These are phyloP conservation scores for Linurgus olivaceus DNA, from an alignment of 2,797 vertebrate species.

Conservation along the genomic window DNA sequence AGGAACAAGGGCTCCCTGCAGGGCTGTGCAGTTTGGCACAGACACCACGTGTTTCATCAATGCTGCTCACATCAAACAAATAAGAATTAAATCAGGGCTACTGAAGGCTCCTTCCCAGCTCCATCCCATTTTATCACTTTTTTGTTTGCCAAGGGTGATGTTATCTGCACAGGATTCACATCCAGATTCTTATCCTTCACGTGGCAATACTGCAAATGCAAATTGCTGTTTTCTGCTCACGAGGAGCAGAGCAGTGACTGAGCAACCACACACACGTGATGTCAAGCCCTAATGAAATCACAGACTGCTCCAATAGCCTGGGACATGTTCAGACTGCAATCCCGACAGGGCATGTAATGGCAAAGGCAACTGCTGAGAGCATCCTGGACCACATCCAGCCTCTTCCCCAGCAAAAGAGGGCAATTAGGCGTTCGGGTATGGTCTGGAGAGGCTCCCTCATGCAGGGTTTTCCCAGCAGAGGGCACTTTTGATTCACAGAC, in stretches of 20 bases:
- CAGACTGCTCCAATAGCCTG: not conserved
- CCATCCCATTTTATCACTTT: not conserved
- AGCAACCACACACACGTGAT: not conserved
- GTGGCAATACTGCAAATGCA: not conserved
- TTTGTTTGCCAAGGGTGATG: constrained; percentile 5
- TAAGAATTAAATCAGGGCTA: not conserved
- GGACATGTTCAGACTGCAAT: constrained; percentile 1
- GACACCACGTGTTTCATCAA: not conserved
- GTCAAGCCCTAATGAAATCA: not conserved
- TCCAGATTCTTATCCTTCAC: not conserved
- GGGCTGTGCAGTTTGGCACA: not conserved
- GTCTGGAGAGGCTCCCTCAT: not conserved
- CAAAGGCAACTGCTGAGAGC: constrained; percentile 15
- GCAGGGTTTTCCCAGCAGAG: constrained; percentile 68
- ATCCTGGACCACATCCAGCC: constrained; percentile 12
- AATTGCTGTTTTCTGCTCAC: not conserved
- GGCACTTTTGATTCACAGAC: constrained; percentile 69
- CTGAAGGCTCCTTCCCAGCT: not conserved
- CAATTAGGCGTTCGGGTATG: not conserved
- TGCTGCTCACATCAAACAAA: not conserved
- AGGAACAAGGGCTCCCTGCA: not conserved
- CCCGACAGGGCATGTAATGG: constrained; percentile 12
- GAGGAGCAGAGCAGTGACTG: not conserved
- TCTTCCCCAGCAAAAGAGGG: not conserved
- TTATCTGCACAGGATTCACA: not conserved